phyloP scores from a whole-genome alignment of 30 jellyfish, hydroid and myxozoan species.

The Aurelia coerulea region DNA sequence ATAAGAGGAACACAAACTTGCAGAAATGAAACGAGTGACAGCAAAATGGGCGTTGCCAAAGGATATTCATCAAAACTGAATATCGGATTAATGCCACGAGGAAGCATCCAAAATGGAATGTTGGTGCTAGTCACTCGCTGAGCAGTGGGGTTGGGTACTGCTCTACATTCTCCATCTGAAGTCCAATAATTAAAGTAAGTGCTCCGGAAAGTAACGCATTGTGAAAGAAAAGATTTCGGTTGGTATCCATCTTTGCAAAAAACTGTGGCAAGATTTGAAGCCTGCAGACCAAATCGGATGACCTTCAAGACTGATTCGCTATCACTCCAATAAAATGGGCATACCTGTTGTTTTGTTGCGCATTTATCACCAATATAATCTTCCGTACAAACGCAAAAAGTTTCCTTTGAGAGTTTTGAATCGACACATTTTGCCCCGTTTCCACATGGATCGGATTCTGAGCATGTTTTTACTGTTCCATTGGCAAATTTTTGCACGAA shows the following conservation, averaged over 20 bases:
- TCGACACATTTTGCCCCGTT: slow-evolving; percentile 40
- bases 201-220: slow-evolving; percentile 3
- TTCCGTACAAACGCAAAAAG: slow-evolving; percentile 21
- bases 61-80: slow-evolving; percentile 37
- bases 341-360: not conserved
- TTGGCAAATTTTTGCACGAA: not conserved
- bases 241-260: slow-evolving; percentile 44
- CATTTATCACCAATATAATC: slow-evolving; percentile 4
- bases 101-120: not conserved
- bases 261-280: slow-evolving; percentile 28
- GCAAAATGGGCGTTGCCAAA: slow-evolving; percentile 17
- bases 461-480: slow-evolving; percentile 17
- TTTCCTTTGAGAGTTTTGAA: slow-evolving; percentile 16
- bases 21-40: slow-evolving; percentile 11
- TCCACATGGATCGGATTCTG: slow-evolving; percentile 16
- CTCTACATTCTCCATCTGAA: not conserved
- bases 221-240: slow-evolving; percentile 39
- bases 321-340: not conserved
- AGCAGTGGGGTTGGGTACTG: not conserved
- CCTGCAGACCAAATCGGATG: slow-evolving; percentile 7
- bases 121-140: not conserved
- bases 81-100: not conserved
- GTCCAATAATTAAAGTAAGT: not conserved
- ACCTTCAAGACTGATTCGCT: not conserved
- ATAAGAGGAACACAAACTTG: slow-evolving; percentile 32